Evolutionary conservation across 2,113 vertebrate species (phyloP).

Genomic region (Pitta sordida): DNA sequence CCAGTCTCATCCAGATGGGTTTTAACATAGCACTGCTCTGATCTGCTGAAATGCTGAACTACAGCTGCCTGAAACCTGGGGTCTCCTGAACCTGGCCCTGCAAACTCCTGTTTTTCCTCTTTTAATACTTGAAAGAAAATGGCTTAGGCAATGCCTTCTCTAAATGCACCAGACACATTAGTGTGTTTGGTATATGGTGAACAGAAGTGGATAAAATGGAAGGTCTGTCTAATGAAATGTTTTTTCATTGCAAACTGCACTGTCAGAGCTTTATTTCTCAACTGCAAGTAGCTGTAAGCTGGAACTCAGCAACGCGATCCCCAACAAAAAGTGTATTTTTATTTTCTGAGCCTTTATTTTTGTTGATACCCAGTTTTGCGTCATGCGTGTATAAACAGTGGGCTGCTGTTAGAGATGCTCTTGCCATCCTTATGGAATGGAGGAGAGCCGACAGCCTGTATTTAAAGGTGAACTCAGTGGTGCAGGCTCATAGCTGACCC

Average conservation of each 20-base stretch:
- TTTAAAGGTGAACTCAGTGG: neutral
- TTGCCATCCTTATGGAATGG: neutral
- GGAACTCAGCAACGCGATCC: neutral
- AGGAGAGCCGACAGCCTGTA: neutral
- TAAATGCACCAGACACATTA: neutral
- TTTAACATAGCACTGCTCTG: neutral
- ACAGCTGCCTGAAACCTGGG: neutral
- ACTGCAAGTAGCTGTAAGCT: neutral
- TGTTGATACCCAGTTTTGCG: neutral
- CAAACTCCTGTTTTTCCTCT: neutral
- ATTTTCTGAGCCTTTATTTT: neutral
- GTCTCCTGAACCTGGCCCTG: neutral
- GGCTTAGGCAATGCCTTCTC: neutral
- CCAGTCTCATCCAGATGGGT: fast-evolving
- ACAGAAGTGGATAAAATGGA: neutral
- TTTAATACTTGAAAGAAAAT: neutral
- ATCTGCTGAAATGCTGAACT: neutral
- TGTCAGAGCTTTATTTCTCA: neutral
- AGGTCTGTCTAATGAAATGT: neutral
- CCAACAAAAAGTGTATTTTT: neutral
- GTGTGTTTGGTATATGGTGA: neutral
- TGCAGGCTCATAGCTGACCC: neutral
- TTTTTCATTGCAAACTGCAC: neutral
- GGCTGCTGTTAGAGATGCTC: neutral
- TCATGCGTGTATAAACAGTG: neutral